Evolutionary conservation across 1,140 invertebrate species (phyloP), one percentile per base, ranked within the genome.

Genomic region (Asobara japonica): DNA sequence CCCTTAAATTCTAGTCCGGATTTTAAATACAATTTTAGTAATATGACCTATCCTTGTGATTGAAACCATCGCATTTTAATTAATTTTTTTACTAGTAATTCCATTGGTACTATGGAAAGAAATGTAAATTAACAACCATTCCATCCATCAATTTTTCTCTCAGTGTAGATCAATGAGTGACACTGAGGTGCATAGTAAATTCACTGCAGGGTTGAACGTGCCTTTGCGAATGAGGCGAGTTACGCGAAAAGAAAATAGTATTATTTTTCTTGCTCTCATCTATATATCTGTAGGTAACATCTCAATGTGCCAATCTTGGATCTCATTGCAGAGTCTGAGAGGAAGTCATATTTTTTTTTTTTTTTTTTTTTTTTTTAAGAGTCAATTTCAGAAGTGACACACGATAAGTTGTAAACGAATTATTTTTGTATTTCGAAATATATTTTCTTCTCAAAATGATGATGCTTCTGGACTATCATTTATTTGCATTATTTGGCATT

Each of bases 291-390:
- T 27, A 56, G 20, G 25, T 16, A 56, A 10, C 18, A 56, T 56
- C 11, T 56, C 51, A 18, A 56, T 56, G 51, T 56, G 51, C 51
- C 51, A 56, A 56, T 56, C 51, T 56, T 56, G 25, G 51, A 25
- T 56, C 18, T 56, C 22, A 56, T 45, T 45, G 41, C 41, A 45
- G 41, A 45, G 41, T 45, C 41, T 45, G 18, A 45, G 41, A 45
- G 18, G 8, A 16, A 45, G 41, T 45, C 41, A 45, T 45, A 56
- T 56, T 25, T 56, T 56, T 56, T 56, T 56, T n/a, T 56, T 0
- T 36, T n/a, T n/a, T n/a, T n/a, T n/a, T n/a, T n/a, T 45, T 45
- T 16, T 45, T 45, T 45, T 45, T 45, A 45, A 16, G 41, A 18
- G n/a, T 3, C n/a, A 45, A 45, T 16, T 11, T 45, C 41, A 45